phyloP scores from a whole-genome alignment of 2,888 invertebrate species.

The Eretmocerus hayati region DNA sequence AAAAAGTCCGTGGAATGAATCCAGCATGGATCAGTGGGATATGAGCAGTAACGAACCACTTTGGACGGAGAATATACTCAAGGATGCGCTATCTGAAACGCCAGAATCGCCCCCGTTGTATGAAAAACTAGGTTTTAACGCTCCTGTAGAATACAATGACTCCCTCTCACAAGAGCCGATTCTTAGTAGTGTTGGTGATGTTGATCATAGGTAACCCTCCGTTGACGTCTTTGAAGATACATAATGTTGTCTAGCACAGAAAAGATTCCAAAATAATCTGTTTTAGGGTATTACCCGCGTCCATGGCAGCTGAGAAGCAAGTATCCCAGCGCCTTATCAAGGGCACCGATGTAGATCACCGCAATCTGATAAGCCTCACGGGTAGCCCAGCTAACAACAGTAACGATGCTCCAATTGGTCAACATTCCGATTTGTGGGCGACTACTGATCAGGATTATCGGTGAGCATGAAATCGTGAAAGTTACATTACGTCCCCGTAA shows the following conservation, averaged over 20 bases:
- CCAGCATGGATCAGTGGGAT: constrained; percentile 41
- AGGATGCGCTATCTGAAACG: constrained; percentile 48
- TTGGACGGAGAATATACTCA: constrained; percentile 36
- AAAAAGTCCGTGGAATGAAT: constrained; percentile 38
- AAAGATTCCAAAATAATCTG: neutral
- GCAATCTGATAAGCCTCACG: constrained; percentile 77
- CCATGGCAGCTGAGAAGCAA: constrained; percentile 37
- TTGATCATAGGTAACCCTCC: constrained; percentile 42
- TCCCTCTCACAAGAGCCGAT: constrained; percentile 43
- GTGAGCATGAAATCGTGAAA: too few species aligned
- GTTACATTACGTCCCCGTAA: too few species aligned
- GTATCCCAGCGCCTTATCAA: constrained; percentile 41
- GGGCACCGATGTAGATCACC: constrained; percentile 66
- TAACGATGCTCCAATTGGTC: constrained; percentile 27
- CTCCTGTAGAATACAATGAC: constrained; percentile 59
- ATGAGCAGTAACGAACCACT: constrained; percentile 29
- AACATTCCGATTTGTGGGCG: constrained; percentile 36
- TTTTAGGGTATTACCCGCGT: constrained; percentile 28
- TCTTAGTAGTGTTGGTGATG: constrained; percentile 40
- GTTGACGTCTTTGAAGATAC: constrained; percentile 3
- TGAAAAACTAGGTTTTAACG: constrained; percentile 55
- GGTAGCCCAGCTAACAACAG: constrained; percentile 56
- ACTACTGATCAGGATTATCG: constrained; percentile 43
- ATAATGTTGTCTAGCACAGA: neutral
- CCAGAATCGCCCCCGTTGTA: constrained; percentile 62